A percentile compares a stretch with the other conserved stretches of the same genome.
phyloP scores from a whole-genome alignment of 2,797 vertebrate species.

The Centropyge bicolor region DNA sequence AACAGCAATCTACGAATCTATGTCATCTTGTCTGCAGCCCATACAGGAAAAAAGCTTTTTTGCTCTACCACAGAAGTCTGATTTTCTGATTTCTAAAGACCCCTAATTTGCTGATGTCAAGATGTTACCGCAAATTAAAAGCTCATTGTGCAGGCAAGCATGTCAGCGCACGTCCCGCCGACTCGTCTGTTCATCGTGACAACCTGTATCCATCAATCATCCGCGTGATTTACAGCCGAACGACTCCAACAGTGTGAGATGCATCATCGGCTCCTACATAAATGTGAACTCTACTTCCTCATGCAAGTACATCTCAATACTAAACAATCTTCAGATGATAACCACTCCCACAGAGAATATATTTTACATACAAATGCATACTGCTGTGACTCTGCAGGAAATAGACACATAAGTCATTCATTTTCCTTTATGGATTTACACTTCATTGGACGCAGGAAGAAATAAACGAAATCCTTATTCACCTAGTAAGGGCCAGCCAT shows the following conservation, averaged over 20 bases:
- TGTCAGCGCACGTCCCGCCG: constrained; percentile 65
- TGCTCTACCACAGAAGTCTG: constrained; percentile 27
- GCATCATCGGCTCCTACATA: constrained; percentile 34
- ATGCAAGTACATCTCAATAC: neutral
- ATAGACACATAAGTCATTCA: constrained; percentile 15
- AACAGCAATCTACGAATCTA: neutral
- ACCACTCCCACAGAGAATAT: neutral
- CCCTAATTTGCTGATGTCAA: constrained; percentile 64
- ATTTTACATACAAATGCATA: constrained; percentile 17
- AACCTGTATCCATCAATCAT: constrained; percentile 78
- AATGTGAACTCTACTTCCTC: constrained; percentile 40
- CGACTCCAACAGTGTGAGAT: constrained; percentile 45
- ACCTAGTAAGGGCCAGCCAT: constrained; percentile 41
- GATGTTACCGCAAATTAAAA: constrained; percentile 80
- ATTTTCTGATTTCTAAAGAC: constrained; percentile 57
- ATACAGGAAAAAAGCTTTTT: constrained; percentile 24
- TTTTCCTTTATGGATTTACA: constrained; percentile 40
- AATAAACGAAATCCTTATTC: constrained; percentile 52
- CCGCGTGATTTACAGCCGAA: constrained; percentile 57
- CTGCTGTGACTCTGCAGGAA: constrained; percentile 25
- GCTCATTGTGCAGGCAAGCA: constrained; percentile 67
- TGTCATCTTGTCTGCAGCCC: neutral
- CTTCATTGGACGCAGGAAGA: constrained; percentile 19
- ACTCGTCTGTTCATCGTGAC: constrained; percentile 78
- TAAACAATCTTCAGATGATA: neutral